Evolutionary conservation across 2,888 invertebrate species (phyloP), one percentile per base, ranked within the genome.

Genomic region (Metallyticus violacea): DNA sequence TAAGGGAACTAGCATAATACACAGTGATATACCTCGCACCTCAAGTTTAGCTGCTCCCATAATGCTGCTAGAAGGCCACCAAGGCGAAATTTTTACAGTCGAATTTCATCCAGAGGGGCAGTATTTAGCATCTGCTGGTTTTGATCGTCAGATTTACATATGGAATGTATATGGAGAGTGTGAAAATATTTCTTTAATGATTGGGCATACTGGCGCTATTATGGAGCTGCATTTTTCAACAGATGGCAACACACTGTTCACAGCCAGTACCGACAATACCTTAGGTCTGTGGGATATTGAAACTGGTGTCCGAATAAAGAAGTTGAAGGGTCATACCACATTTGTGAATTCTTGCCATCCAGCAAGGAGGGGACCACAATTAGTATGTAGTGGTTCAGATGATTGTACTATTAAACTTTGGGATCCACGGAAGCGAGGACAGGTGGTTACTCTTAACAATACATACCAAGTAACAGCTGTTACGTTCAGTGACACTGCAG

Each of bases 121-220:
- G 90, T 96, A 98, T 91, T 92, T 99, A 77, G 98, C 98, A 2
- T 98, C 99, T 0, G 96, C 97, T 7, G 99, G 99, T 7, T 98
- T 97, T 91, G 99, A 99, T 91, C 93, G 99, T 90, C 96, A 97
- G 92, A 97, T 99, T 90, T 97, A 98, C 91, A 92, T 99, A 88
- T 99, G 99, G 99, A 97, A 96, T 91, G 98, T 99, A 0, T 99
- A 98, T 90, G 99, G 98, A 0, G 99, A 99, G 91, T 99, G 99
- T 92, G 99, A 99, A 90, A 99, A 99, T 91, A 95, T 99, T 89
- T 97, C 97, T 90, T 95, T 97, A 26, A 95, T 99, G 95, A 95
- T 95, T 26, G 99, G 99, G 0, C 99, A 99, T 92, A 97, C 97
- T 0, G 99, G 99, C 1, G 98, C 99, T 1, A 93, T 99, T 1